Percentiles rank a stretch among this genome's conserved stretches.
Conservation (phyloP, 2,888 invertebrate species). For the Cephus spinipes region DNA sequence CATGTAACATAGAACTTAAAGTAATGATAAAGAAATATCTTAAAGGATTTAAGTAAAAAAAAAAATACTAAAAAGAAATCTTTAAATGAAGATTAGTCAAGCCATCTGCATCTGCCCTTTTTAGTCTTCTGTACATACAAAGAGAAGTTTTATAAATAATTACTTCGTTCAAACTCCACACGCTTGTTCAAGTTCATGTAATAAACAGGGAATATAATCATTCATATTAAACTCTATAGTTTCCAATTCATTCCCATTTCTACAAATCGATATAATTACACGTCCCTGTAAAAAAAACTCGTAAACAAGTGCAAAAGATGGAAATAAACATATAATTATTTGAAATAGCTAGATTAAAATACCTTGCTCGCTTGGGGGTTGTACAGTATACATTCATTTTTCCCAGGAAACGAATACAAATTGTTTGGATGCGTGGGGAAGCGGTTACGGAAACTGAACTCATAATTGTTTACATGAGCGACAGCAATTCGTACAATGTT, state of each 20-base stretch:
- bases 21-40: background rate
- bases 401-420: conserved; percentile 39
- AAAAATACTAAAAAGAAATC: background rate
- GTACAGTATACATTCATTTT: conserved; percentile 48
- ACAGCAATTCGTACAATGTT: conserved; percentile 45
- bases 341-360: background rate
- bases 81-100: background rate
- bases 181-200: conserved; percentile 14
- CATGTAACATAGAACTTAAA: conserved; percentile 11
- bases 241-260: conserved; percentile 39
- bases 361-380: conserved; percentile 49
- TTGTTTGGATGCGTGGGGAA: conserved; percentile 42
- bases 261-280: conserved; percentile 44
- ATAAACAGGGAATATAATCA: conserved; percentile 43
- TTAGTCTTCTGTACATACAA: background rate
- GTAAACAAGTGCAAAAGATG: background rate
- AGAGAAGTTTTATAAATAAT: background rate
- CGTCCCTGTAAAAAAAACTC: conserved; percentile 41
- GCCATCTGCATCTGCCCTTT: background rate
- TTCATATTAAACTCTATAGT: conserved; percentile 42
- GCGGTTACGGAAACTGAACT: conserved; percentile 47
- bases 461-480: conserved; percentile 33
- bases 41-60: background rate
- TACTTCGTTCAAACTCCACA: background rate
- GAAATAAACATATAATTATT: background rate